Percentiles rank a stretch among this genome's conserved stretches.
phyloP scores from a whole-genome alignment of 2,113 vertebrate species.

The Morone saxatilis region DNA sequence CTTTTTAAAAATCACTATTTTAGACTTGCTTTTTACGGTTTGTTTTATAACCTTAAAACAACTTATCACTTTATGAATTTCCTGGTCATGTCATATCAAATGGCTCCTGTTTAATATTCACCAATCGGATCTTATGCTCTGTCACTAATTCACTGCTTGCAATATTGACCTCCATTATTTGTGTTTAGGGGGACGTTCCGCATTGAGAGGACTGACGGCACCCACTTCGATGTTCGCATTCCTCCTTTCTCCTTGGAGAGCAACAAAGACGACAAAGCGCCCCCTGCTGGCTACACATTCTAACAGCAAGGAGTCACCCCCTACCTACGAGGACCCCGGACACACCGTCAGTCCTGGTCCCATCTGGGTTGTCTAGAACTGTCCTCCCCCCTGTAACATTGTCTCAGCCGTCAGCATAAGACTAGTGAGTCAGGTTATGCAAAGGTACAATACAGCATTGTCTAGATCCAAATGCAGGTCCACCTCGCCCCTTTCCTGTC shows the following conservation, averaged over 20 bases:
- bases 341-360: background rate
- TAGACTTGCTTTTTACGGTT: no score
- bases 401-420: slow-evolving; percentile 40
- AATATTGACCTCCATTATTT: background rate
- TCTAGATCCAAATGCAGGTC: slow-evolving; percentile 33
- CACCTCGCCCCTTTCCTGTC: background rate
- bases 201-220: slow-evolving; percentile 95
- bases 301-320: slow-evolving; percentile 52
- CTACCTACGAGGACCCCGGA: background rate
- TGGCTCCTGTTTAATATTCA: background rate
- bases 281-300: slow-evolving; percentile 95
- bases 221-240: slow-evolving; percentile 97
- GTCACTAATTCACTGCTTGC: background rate
- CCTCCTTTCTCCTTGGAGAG: slow-evolving; percentile 98
- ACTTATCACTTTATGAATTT: background rate
- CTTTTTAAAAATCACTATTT: no score
- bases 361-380: slow-evolving; percentile 23
- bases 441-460: slow-evolving; percentile 21
- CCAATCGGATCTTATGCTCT: background rate
- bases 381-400: slow-evolving; percentile 15
- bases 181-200: slow-evolving; percentile 94
- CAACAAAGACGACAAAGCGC: slow-evolving; percentile 98
- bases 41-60: background rate
- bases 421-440: slow-evolving; percentile 23
- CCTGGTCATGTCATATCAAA: background rate